phyloP scores from a whole-genome alignment of 2,888 invertebrate genomes.

The Tortricodes alternella region DNA sequence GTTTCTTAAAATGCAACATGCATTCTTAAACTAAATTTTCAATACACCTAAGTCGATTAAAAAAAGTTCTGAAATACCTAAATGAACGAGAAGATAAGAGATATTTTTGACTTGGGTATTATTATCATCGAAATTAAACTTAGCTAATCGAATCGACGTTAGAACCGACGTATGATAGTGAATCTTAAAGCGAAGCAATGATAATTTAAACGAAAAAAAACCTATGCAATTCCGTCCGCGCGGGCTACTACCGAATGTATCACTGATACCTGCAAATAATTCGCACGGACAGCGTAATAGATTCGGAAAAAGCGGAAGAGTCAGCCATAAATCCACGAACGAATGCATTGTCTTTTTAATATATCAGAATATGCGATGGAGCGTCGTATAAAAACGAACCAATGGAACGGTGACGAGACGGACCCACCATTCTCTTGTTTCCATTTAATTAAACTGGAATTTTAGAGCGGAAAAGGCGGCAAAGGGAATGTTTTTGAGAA shows the following conservation, averaged over 20 bases:
- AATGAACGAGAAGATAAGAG: too few species aligned
- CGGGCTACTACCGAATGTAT: conserved; percentile 43
- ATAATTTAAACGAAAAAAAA: neutral
- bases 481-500: conserved; percentile 35
- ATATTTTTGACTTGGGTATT: too few species aligned
- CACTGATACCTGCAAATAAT: conserved; percentile 64
- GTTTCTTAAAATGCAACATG: too few species aligned
- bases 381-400: conserved; percentile 58
- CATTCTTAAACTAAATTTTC: too few species aligned
- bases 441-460: conserved; percentile 77
- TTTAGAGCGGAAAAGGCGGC: conserved; percentile 56
- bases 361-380: conserved; percentile 48
- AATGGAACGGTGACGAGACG: conserved; percentile 58
- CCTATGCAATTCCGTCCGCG: conserved; percentile 4
- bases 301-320: conserved; percentile 67
- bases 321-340: conserved; percentile 60
- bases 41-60: too few species aligned
- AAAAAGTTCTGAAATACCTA: too few species aligned
- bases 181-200: neutral
- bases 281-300: conserved; percentile 62
- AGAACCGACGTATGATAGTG: neutral
- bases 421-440: conserved; percentile 72
- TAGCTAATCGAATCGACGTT: neutral
- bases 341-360: conserved; percentile 43
- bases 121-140: too few species aligned